Conservation (phyloP, 1,140 invertebrate species). For the Condylostylus longicornis region DNA sequence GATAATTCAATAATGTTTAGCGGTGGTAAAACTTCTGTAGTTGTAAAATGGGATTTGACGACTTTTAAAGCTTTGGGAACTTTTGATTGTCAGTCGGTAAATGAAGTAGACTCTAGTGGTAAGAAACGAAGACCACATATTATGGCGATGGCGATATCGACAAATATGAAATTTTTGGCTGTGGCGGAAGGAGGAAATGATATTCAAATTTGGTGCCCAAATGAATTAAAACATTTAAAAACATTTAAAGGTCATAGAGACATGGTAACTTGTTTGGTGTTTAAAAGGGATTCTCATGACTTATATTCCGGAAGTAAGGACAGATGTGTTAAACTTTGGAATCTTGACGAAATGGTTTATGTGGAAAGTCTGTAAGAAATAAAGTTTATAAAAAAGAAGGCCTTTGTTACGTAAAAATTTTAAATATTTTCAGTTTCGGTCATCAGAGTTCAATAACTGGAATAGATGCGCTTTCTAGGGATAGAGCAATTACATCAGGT, state of each 20-base stretch:
- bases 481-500: slow-evolving; percentile 77
- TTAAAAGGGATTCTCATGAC: slow-evolving; percentile 74
- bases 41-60: slow-evolving; percentile 67
- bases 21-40: slow-evolving; percentile 72
- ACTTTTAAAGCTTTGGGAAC: slow-evolving; percentile 22
- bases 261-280: slow-evolving; percentile 61
- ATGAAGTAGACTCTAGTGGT: slow-evolving; percentile 37
- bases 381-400: neutral
- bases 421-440: slow-evolving; percentile 52
- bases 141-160: slow-evolving; percentile 59
- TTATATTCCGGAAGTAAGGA: slow-evolving; percentile 77
- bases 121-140: slow-evolving; percentile 38
- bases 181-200: slow-evolving; percentile 59
- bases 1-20: slow-evolving; percentile 63
- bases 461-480: slow-evolving; percentile 73
- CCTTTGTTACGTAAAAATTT: neutral
- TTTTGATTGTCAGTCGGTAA: slow-evolving; percentile 30
- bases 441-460: slow-evolving; percentile 77
- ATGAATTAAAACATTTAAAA: slow-evolving; percentile 58
- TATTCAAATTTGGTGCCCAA: slow-evolving; percentile 74
- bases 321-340: slow-evolving; percentile 82
- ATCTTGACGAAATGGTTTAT: slow-evolving; percentile 87
- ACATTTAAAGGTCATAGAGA: slow-evolving; percentile 69
- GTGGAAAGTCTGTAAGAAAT: slow-evolving; percentile 71
- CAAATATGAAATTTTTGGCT: slow-evolving; percentile 72